A percentile compares a stretch with the other conserved stretches of the same genome.
These are phyloP conservation scores for Poecilia velifera DNA, from an alignment of 2,797 vertebrate species.

Conservation along the genomic window DNA sequence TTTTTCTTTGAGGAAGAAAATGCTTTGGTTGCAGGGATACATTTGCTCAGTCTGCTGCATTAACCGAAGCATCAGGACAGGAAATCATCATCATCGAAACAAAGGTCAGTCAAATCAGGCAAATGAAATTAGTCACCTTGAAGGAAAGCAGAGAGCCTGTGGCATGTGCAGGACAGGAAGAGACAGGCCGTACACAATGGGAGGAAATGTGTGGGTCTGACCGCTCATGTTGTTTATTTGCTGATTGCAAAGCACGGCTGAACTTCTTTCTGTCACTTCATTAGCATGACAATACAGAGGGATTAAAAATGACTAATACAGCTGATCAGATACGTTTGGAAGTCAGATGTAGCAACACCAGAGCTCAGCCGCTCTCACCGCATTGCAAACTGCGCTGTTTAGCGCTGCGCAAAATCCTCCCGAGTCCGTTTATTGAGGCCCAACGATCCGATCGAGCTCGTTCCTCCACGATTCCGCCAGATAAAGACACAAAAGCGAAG, in stretches of 20 bases:
- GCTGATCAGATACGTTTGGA: conserved; percentile 31
- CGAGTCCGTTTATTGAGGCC: background rate
- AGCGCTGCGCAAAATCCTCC: background rate
- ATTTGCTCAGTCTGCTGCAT: conserved; percentile 77
- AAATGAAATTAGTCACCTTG: conserved; percentile 94
- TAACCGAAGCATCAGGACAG: conserved; percentile 89
- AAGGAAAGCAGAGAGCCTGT: conserved; percentile 77
- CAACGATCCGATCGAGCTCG: conserved; percentile 16
- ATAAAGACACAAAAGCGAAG: background rate
- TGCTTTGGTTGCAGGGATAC: conserved; percentile 18
- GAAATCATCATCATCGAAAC: conserved; percentile 94
- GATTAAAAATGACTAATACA: conserved; percentile 44
- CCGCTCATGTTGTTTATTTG: conserved; percentile 26
- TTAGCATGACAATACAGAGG: conserved; percentile 46
- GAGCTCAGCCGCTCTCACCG: conserved; percentile 16
- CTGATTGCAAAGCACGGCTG: conserved; percentile 49
- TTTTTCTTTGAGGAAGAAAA: conserved; percentile 54
- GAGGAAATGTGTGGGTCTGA: conserved; percentile 16
- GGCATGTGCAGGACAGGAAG: conserved; percentile 33
- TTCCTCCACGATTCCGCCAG: background rate
- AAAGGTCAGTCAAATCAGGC: conserved; percentile 92
- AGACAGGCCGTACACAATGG: conserved; percentile 9
- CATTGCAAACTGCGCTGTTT: conserved; percentile 1
- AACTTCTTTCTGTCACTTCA: conserved; percentile 37
- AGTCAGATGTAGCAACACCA: conserved; percentile 11